Percentiles rank a stretch among this genome's conserved stretches.
Evolutionary conservation across 2,888 invertebrate species (phyloP).

Genomic region (Sesia apiformis): DNA sequence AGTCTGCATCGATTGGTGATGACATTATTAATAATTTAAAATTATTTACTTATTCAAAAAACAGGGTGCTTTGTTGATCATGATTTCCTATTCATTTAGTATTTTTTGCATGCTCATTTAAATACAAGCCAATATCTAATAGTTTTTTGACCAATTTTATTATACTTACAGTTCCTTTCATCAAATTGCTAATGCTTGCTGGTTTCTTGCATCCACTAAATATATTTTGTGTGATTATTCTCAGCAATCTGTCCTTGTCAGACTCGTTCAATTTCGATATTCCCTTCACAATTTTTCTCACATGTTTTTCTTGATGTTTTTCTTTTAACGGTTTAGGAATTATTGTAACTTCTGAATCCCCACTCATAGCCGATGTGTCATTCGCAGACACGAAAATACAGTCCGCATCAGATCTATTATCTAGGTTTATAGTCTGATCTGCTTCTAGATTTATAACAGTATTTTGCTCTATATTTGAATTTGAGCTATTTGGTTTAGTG

Average conservation of each 20-base stretch:
- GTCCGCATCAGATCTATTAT: constrained; percentile 13
- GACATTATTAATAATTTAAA: too few species aligned
- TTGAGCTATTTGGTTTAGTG: constrained; percentile 6
- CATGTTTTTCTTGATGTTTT: constrained; percentile 15
- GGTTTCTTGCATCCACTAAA: constrained; percentile 41
- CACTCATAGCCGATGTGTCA: constrained; percentile 33
- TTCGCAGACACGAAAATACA: constrained; percentile 30
- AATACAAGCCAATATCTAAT: too few species aligned
- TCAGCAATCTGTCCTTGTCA: constrained; percentile 41
- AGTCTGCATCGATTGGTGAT: too few species aligned
- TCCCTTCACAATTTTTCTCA: constrained; percentile 37
- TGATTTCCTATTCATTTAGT: too few species aligned
- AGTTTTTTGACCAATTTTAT: too few species aligned
- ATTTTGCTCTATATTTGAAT: constrained; percentile 3
- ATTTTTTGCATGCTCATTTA: too few species aligned
- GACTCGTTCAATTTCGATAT: constrained; percentile 36
- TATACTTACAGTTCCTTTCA: neutral
- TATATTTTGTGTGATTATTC: constrained; percentile 44
- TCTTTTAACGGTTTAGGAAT: constrained; percentile 18
- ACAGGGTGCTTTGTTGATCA: too few species aligned
- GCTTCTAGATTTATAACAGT: constrained; percentile 40
- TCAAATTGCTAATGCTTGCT: constrained; percentile 11
- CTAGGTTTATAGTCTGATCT: constrained; percentile 14
- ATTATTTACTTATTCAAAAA: too few species aligned
- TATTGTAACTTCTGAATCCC: constrained; percentile 53